These are phyloP conservation scores for Dreissena rostriformis DNA, from an alignment of 1,140 invertebrate genomes.

Conservation along the genomic window DNA sequence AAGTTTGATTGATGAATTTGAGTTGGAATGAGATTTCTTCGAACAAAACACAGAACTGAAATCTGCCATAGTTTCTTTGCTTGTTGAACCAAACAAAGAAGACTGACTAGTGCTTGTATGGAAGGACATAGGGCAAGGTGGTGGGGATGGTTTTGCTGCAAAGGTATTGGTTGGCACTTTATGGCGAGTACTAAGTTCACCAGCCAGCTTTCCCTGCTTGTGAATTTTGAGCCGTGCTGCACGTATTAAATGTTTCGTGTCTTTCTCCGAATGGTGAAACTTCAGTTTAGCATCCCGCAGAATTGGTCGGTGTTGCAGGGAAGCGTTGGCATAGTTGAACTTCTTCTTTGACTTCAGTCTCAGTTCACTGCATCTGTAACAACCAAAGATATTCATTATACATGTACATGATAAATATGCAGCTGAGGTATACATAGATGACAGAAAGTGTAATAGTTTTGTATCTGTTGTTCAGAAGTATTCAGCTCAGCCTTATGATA, in stretches of 20 bases:
- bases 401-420: too few species aligned
- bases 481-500: too few species aligned
- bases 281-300: conserved; percentile 72
- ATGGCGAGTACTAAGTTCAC: conserved; percentile 3
- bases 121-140: conserved; percentile 1
- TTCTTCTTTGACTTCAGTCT: conserved; percentile 48
- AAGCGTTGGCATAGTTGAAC: conserved; percentile 65
- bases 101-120: conserved; percentile 23
- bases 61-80: conserved; percentile 44
- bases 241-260: conserved; percentile 69
- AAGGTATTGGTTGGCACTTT: background rate
- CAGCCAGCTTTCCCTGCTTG: conserved; percentile 49
- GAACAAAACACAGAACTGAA: conserved; percentile 17
- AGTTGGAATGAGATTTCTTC: background rate
- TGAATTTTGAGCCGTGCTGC: conserved; percentile 66
- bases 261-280: conserved; percentile 72
- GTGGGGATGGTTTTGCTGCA: conserved; percentile 1
- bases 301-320: conserved; percentile 56
- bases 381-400: too few species aligned
- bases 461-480: too few species aligned
- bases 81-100: conserved; percentile 59
- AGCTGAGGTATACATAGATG: too few species aligned
- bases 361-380: conserved; percentile 54
- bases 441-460: too few species aligned
- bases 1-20: background rate